Base-by-base conservation (phyloP, 2,888 invertebrate genomes). In the Polyploca ridens region DNA sequence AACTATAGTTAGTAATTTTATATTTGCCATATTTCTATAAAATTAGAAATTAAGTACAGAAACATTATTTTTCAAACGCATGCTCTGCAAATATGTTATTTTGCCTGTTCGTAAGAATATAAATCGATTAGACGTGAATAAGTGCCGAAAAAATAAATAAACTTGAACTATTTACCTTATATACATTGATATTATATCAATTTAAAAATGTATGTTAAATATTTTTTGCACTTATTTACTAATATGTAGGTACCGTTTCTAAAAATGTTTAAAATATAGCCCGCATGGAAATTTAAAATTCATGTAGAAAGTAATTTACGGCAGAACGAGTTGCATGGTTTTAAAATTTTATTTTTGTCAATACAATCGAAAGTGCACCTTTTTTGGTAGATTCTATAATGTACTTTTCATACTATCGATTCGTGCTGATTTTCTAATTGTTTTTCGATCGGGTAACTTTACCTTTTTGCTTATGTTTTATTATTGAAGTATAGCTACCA, bases 101-200 rank as follows among this genome's bases (percentile, higher is more conserved):
- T 61, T 61, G 61, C 61, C 61, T 59, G 61, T 61, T 46, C 27
- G 19, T 61, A 44, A 8, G 54, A 54, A 54, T n/a, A 54, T 3
- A 19, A 49, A 54, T 49, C 16, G 46, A 54, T 54, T 54, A n/a
- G 10, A 10, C 1, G 0, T 54, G 14, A 19, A 10, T 54, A 54
- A 19, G 54, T 54, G 54, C 54, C 10, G 54, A 54, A 16, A 49
- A 27, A 19, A 19, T 19, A 16, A 16, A n/a, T n/a, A 10, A 54
- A 19, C 10, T 19, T 19, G 10, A 4, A 19, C 16, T 7, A 4
- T n/a, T 54, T 10, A 54, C n/a, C 3, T 0, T 19, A 16, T 14
- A 19, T 10, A 49, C 16, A 16, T 49, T 54, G 49, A 49, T 10
- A 49, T 49, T 14, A 16, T n/a, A 16, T 7, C 16, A 7, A 16